These are phyloP conservation scores for Eupeodes luniger DNA, from an alignment of 2,888 invertebrate genomes.

Conservation along the genomic window DNA sequence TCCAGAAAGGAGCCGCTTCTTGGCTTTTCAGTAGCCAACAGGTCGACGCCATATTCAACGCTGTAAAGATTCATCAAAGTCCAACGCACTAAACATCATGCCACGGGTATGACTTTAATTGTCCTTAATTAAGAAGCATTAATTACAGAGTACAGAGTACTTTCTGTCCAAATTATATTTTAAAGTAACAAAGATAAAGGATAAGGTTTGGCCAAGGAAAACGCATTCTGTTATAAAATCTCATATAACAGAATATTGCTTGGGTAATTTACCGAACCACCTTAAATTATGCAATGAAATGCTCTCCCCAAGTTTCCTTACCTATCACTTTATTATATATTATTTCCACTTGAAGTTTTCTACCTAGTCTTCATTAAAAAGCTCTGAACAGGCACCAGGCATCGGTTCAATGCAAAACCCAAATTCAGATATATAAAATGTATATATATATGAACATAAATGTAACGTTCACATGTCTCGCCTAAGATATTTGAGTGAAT, in stretches of 20 bases:
- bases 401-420: neutral
- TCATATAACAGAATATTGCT: neutral
- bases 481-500: neutral
- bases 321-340: conserved; percentile 1
- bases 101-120: too few species aligned
- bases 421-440: neutral
- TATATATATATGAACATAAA: neutral
- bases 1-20: too few species aligned
- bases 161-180: neutral
- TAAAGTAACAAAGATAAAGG: neutral
- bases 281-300: conserved; percentile 25
- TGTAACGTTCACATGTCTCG: neutral
- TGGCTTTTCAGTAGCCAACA: too few species aligned
- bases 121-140: too few species aligned
- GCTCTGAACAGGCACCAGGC: neutral
- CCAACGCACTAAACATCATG: too few species aligned
- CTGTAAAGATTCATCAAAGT: too few species aligned
- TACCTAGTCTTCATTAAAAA: conserved; percentile 19
- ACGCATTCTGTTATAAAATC: neutral
- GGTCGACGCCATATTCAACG: too few species aligned
- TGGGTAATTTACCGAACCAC: conserved; percentile 5
- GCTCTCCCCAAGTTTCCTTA: neutral
- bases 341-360: conserved; percentile 31
- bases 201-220: neutral
- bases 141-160: too few species aligned